Conservation (phyloP, 2,113 vertebrate species). For the Ceyx margarethae region DNA sequence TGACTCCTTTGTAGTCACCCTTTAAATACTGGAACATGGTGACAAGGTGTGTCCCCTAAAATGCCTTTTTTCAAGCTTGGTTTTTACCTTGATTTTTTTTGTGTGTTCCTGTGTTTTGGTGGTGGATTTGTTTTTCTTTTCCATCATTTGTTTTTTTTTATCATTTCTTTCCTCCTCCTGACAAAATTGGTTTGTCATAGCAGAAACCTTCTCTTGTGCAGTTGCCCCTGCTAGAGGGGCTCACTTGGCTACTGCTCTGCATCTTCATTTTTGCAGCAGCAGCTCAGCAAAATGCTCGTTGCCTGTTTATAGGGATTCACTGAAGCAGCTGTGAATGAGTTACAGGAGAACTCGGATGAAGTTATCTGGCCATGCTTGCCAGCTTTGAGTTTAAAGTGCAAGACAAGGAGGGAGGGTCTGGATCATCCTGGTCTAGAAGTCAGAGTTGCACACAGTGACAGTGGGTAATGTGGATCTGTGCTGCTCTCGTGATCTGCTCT, state of each 20-base stretch:
- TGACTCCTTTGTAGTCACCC: not conserved
- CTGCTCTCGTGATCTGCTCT: fast-evolving
- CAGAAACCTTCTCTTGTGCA: not conserved
- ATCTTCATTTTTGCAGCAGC: fast-evolving
- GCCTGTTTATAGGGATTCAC: not conserved
- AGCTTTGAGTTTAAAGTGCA: not conserved
- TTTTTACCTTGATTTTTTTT: not conserved
- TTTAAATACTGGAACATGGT: not conserved
- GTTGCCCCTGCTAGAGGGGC: not conserved
- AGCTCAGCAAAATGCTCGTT: not conserved
- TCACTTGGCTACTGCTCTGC: not conserved
- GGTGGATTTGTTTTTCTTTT: not conserved
- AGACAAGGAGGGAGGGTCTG: not conserved
- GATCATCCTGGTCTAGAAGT: not conserved
- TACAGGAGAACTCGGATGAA: not conserved
- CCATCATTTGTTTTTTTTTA: not conserved
- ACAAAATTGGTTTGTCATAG: not conserved
- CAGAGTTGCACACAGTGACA: too few species aligned
- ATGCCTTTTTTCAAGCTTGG: not conserved
- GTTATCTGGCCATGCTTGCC: fast-evolving
- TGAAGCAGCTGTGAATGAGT: fast-evolving
- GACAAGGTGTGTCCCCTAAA: not conserved
- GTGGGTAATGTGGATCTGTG: fast-evolving
- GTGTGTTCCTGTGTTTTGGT: too few species aligned
- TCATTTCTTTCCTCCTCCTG: not conserved